These are phyloP conservation scores for Ophioninae sp. DNA, from an alignment of 2,888 invertebrate species.

Conservation along the genomic window DNA sequence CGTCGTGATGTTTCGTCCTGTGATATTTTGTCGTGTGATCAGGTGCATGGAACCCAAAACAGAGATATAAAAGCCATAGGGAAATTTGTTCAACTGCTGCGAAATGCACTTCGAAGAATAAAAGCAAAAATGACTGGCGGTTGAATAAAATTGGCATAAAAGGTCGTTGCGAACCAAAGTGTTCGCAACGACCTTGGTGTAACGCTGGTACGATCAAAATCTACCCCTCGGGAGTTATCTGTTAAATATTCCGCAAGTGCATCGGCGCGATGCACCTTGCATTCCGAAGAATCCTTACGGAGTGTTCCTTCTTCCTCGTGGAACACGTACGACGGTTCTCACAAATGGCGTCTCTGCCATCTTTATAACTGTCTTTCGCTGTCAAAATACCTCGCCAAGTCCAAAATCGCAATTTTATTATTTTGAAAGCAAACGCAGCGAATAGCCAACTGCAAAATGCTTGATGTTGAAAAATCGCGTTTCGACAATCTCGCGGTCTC, in stretches of 20 bases:
- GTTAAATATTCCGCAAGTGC: constrained; percentile 33
- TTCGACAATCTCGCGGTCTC: neutral
- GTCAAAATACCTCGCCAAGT: neutral
- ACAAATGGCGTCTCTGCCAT: neutral
- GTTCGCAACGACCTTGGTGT: constrained; percentile 20
- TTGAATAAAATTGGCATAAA: no score
- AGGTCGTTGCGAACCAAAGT: neutral
- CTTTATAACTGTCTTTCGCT: neutral
- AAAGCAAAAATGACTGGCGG: no score
- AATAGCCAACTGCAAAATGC: no score
- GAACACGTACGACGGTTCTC: constrained; percentile 40
- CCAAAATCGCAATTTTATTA: neutral
- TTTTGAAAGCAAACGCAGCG: neutral
- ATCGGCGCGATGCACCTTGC: constrained; percentile 57
- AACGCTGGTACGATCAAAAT: constrained; percentile 49
- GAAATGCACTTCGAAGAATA: no score
- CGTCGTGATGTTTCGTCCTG: no score
- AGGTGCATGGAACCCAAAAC: no score
- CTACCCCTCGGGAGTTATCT: constrained; percentile 56
- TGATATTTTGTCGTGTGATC: no score
- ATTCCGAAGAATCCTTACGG: constrained; percentile 29
- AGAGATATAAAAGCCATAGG: no score
- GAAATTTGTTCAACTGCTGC: no score
- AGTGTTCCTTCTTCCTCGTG: constrained; percentile 21
- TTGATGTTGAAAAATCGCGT: no score